Evolutionary conservation across 2,797 vertebrate genomes (phyloP), one percentile per base, ranked within the genome.

Genomic region (Xiphophorus birchmanni): DNA sequence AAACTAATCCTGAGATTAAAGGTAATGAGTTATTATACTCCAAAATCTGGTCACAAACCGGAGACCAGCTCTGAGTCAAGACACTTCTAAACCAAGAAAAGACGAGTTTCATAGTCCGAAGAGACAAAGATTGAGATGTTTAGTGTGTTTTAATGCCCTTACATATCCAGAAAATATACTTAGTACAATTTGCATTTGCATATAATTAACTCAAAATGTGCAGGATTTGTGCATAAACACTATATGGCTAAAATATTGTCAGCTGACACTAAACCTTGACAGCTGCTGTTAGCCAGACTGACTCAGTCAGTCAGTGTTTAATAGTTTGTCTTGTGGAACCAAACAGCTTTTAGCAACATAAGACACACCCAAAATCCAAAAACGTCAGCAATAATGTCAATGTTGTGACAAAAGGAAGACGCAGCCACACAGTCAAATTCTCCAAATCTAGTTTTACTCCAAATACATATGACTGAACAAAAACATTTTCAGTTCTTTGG

Each of bases 381-480:
- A 77, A 87, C 1, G 23, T 40, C 21, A 71, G 54, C 37, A 26
- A 48, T 44, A 54, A 13, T 7, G 26, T 44, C 3, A 1, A 2
- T 40, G 21, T 73, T n/a, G 2, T 4, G 45, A 77, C 47, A 84
- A 80, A 82, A 81, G 0, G 0, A 71, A 71, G 67, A 54, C 37
- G 50, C 13, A 21, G 13, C 18, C 80, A 93, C 92, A 52, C 92
- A 52, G 5, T 11, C 3, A 67, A 52, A 50, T 84, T 83, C 32
- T 91, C 67, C 80, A 88, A 91, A 86, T 90, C 58, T 84, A 67
- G 50, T 90, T 94, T 93, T 93, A 93, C 83, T 93, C 90, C 65
- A 94, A 92, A 92, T 89, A 90, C 90, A 86, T 73, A 79, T 90
- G 87, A 92, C 89, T 86, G 80, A 92, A 90, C 86, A 92, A 92